Evolutionary conservation across 2,797 vertebrate genomes (phyloP), one percentile per base, ranked within the genome.

Genomic region (Babyrousa celebensis): DNA sequence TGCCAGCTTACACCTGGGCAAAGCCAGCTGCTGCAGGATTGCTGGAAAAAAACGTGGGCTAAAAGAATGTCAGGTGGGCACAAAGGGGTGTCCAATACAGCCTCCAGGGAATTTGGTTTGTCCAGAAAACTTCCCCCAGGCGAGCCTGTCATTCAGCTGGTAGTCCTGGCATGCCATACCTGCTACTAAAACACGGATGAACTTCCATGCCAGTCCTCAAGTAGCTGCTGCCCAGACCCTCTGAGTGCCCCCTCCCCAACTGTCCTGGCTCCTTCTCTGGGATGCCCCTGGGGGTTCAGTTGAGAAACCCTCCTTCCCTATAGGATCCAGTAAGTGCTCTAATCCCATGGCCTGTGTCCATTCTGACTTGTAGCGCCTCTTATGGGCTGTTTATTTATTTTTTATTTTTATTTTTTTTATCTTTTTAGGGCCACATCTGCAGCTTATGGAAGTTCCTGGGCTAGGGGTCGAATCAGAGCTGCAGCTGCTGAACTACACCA

Each of bases 171-270:
- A 3, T 0, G 29, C 63, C 12, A 2, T 14, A 6, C 40, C 5
- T 6, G 23, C 21, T 58, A 6, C 32, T 65, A 21, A 21, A 29
- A 83, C 17, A 8, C 2, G 27, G 70, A 29, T 23, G 14, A 9
- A 7, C 23, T n/a, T 20, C 63, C 23, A 7, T 12, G 4, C 21
- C 5, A 4, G 43, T 3, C 5, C 36, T 36, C 62, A 56, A 56
- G 27, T 0, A 52, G 70, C 40, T 21, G 0, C 40, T 48, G 8
- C 32, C 63, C 11, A 3, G n/a, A 23, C 3, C 6, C 43, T 11
- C 70, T 8, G 62, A 43, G 0, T 14, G 21, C 0, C 56, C 29
- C 25, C 17, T 2, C 21, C 14, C 4, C 2, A 0, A 15, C 4
- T 52, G 18, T 74, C 60, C 79, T 32, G n/a, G 21, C 14, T 27